Percentiles rank a stretch among this genome's conserved stretches.
phyloP scores from a whole-genome alignment of 2,113 vertebrate species.

The Motacilla alba region DNA sequence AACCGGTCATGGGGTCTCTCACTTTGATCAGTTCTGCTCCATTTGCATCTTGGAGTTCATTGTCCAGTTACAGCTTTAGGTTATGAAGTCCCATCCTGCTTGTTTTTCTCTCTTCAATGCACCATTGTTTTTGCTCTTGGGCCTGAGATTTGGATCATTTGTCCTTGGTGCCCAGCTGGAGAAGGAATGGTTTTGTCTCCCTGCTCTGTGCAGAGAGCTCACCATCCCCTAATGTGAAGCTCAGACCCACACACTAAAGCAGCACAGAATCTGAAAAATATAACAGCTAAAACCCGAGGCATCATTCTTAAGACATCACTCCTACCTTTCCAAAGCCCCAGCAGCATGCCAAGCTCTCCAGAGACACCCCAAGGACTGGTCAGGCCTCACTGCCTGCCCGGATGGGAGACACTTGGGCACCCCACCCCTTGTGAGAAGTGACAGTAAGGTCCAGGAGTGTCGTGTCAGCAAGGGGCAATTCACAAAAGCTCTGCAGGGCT shows the following conservation, averaged over 20 bases:
- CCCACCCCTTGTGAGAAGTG: background rate
- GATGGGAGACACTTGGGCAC: background rate
- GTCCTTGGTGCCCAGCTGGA: too few species aligned
- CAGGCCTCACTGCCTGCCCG: background rate
- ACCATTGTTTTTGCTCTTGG: too few species aligned
- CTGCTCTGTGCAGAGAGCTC: too few species aligned
- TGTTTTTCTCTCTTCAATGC: too few species aligned
- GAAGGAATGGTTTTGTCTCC: too few species aligned
- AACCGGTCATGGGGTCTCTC: too few species aligned
- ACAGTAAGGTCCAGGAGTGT: accelerated
- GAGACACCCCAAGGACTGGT: background rate
- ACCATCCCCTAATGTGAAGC: background rate
- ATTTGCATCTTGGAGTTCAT: too few species aligned
- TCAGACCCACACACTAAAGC: background rate
- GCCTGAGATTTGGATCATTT: too few species aligned
- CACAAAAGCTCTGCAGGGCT: accelerated
- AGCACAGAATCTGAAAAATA: background rate
- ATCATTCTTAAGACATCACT: background rate
- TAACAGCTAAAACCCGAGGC: background rate
- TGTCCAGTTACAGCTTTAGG: too few species aligned
- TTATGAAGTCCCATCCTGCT: too few species aligned
- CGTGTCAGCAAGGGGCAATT: accelerated
- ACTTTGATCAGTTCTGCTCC: too few species aligned
- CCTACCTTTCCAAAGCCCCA: background rate
- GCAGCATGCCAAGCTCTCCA: accelerated